phyloP scores from a whole-genome alignment of 2,797 vertebrate species.

The Lepus townsendii region DNA sequence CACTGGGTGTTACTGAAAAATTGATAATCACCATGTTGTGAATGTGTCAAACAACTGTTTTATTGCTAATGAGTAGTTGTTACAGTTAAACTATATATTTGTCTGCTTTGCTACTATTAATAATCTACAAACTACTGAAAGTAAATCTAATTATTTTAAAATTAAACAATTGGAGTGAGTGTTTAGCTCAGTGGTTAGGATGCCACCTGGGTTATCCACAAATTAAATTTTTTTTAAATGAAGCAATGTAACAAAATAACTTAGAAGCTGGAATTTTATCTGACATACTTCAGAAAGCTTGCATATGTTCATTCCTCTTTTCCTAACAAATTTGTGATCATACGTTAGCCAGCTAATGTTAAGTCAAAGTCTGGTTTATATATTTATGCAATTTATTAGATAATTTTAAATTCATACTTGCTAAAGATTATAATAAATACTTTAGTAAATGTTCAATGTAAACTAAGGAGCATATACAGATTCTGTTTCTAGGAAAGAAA shows the following conservation, averaged over 20 bases:
- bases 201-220: no score
- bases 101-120: not conserved
- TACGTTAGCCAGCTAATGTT: not conserved
- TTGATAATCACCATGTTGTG: not conserved
- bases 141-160: not conserved
- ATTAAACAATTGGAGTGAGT: no score
- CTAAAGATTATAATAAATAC: not conserved
- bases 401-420: conserved; percentile 21
- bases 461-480: not conserved
- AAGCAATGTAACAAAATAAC: not conserved
- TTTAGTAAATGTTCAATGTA: not conserved
- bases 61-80: not conserved
- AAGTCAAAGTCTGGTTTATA: not conserved
- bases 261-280: not conserved
- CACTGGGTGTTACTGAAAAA: not conserved
- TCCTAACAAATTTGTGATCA: not conserved
- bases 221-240: not conserved
- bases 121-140: not conserved
- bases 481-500: not conserved
- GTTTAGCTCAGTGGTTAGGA: no score
- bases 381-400: not conserved
- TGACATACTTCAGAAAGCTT: not conserved
- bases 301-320: not conserved
- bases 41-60: not conserved
- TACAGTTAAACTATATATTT: not conserved